phyloP scores from a whole-genome alignment of 2,797 vertebrate genomes.

The Bucorvus abyssinicus region DNA sequence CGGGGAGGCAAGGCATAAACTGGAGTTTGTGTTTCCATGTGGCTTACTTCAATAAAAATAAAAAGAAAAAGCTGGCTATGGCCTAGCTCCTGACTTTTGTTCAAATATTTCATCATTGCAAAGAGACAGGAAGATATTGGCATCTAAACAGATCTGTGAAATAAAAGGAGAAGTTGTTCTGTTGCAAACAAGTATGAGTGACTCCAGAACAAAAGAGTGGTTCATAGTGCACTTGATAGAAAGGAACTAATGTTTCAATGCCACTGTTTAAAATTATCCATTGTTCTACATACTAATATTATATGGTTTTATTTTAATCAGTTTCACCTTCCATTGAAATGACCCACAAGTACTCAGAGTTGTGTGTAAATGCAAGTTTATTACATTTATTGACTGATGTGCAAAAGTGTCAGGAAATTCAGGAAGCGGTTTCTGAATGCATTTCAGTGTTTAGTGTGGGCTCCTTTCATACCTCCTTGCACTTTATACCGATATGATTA shows the following conservation, averaged over 20 bases:
- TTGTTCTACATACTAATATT: neutral
- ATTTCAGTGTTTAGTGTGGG: neutral
- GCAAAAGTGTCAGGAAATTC: slow-evolving; percentile 3
- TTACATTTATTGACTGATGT: neutral
- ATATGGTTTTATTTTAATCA: neutral
- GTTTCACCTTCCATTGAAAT: neutral
- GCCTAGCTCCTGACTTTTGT: neutral
- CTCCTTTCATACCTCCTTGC: slow-evolving; percentile 11
- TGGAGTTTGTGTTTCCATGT: neutral
- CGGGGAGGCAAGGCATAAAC: neutral
- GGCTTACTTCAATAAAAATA: neutral
- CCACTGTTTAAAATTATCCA: neutral
- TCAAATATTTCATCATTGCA: neutral
- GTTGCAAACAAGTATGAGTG: neutral
- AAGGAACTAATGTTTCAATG: neutral
- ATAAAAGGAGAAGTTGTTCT: neutral
- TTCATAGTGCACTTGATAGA: too few relatives aligned
- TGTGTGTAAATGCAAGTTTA: neutral
- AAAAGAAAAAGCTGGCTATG: neutral
- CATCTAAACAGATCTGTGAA: neutral
- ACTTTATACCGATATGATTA: slow-evolving; percentile 32
- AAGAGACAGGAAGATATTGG: neutral
- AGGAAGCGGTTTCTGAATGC: neutral
- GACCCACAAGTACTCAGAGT: neutral
- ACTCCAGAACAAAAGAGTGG: neutral